Evolutionary conservation across 2,888 invertebrate species (phyloP), one percentile per base, ranked within the genome.

Genomic region (Himalopsyche kuldschensis): DNA sequence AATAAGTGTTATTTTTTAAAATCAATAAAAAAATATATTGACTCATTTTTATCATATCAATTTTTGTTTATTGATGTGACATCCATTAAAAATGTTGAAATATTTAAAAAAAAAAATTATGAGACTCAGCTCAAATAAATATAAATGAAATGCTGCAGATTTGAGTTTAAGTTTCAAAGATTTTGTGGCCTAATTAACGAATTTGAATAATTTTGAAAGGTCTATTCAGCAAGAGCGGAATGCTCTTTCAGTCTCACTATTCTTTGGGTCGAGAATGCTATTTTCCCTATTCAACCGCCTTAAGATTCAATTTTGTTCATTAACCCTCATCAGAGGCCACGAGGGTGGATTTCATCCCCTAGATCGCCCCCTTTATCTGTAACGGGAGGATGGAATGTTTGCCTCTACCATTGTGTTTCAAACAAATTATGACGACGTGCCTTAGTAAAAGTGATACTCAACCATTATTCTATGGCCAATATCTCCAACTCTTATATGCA

Each of bases 301-400:
- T 84, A 86, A 86, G 86, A 86, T 86, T 86, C 86, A 86, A 86
- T 86, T 86, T 85, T 84, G 84, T 86, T 86, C 84, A 86, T 86
- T 86, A 86, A 86, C 86, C 86, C 86, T 86, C 84, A 83, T 82
- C 84, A 78, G 78, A 79, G 79, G 81, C n/a, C 75, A 75, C 32
- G 30, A 69, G 69, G 69, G 69, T 69, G 69, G 69, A 69, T 69
- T 69, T 69, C 69, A 69, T 69, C 69, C 69, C 69, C 69, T 69
- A 69, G 69, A 69, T 69, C 69, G 27, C 69, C 69, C 69, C 30
- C 69, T 69, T 69, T 69, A 69, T 69, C 69, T 69, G 69, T 27
- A 69, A 69, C 69, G 69, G 69, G 69, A 69, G 69, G 69, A 69
- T 69, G 69, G 69, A 69, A 69, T 69, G 69, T 30, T 27, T 30